Conservation (phyloP, 2,797 vertebrate species). For the Schizopygopsis malacanthus region DNA sequence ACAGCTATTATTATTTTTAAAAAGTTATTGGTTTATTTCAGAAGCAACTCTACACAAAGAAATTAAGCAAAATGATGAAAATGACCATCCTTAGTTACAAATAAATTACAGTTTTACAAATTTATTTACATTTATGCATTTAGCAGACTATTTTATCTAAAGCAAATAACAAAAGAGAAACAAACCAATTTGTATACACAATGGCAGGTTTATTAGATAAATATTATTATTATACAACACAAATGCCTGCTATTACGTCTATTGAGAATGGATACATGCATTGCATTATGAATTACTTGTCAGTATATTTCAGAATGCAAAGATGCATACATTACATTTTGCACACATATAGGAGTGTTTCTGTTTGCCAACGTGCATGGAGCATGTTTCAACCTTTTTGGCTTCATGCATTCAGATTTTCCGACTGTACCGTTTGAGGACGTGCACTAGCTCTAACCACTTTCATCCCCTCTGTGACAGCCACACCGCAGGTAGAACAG, state of each 20-base stretch:
- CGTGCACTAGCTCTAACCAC: not conserved
- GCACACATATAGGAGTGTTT: not conserved
- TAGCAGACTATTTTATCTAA: not conserved
- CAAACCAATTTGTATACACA: not conserved
- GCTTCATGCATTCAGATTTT: not conserved
- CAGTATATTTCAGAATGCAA: not conserved
- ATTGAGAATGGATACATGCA: not conserved
- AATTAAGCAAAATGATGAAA: not conserved
- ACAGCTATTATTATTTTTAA: too few species aligned
- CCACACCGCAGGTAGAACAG: slow-evolving; percentile 31
- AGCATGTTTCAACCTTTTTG: not conserved
- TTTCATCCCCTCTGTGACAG: slow-evolving; percentile 43
- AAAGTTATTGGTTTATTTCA: not conserved
- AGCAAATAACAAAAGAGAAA: not conserved
- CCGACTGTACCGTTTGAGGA: not conserved
- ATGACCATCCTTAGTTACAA: not conserved
- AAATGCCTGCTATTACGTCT: not conserved
- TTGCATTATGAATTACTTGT: not conserved
- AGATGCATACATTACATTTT: not conserved
- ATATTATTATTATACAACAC: not conserved
- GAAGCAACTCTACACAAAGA: not conserved
- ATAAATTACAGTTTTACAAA: too few species aligned
- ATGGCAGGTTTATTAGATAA: not conserved
- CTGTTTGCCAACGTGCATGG: not conserved
- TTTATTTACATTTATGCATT: not conserved